Base-by-base conservation (phyloP, 2,797 vertebrate species). In the Helostoma temminkii region DNA sequence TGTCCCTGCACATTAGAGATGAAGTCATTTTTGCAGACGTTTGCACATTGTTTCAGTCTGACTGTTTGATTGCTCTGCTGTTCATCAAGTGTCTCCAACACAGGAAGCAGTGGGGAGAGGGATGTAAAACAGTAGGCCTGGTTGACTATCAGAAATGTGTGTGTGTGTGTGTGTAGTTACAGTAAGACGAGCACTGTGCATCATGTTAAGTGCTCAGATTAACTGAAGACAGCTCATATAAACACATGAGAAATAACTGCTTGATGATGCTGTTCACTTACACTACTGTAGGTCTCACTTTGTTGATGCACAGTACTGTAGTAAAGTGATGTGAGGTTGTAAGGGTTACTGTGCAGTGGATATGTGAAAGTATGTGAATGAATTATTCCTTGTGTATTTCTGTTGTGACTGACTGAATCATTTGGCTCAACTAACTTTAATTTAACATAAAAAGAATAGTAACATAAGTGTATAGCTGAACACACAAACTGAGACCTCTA, bases 11-110 rank as follows among this genome's bases (percentile, higher is more conserved):
- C 18, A 0, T 28, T 11, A 39, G 25, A 39, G n/a, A 24, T 66
- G 47, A 52, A 58, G 26, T 66, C 43, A 4, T 24, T 18, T 52
- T 54, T 54, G 61, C 52, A 62, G 66, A 26, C 4, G 1, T 55
- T 55, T 52, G 34, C 48, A 37, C 52, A 15, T 57, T n/a, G 56
- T 66, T 65, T 77, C 21, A 46, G 43, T 30, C 41, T 47, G 25
- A 63, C 54, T 24, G 59, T 69, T 49, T 24, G 22, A 54, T 45
- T 37, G 22, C 55, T 78, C 78, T 84, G 78, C 73, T 59, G 36
- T 76, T 68, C 2, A 1, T 86, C 78, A 83, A n/a, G 41, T 54
- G 61, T 80, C 64, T 71, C 24, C 54, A 42, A 18, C 30, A 60
- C 76, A 78, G 81, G 74, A 85, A 79, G 62, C 42, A 14, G 46